These are phyloP conservation scores for Pseudomugil gertrudae DNA, from an alignment of 2,797 vertebrate genomes.

Conservation along the genomic window DNA sequence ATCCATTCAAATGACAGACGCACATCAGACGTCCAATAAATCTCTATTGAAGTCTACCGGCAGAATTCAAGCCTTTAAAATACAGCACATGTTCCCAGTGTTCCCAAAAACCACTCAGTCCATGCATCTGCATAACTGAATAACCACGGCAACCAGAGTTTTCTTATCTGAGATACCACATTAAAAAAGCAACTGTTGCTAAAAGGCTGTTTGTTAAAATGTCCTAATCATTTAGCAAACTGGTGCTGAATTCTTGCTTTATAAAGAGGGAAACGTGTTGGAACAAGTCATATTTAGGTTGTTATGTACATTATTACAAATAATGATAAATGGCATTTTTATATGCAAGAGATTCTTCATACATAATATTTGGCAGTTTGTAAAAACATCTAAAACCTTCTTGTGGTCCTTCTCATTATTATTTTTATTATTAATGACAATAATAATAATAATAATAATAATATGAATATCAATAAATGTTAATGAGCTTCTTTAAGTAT, in stretches of 20 bases:
- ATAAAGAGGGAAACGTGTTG: neutral
- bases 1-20: conserved; percentile 12
- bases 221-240: conserved; percentile 26
- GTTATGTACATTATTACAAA: conserved; percentile 9
- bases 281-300: conserved; percentile 30
- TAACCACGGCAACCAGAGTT: conserved; percentile 29
- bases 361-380: neutral
- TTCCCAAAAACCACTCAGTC: conserved; percentile 21
- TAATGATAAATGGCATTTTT: conserved; percentile 16
- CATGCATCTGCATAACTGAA: conserved; percentile 7
- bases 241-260: conserved; percentile 9
- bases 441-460: too few species aligned
- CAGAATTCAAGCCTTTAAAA: conserved; percentile 10
- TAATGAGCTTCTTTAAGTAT: neutral
- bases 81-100: neutral
- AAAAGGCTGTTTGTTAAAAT: conserved; percentile 14
- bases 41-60: neutral
- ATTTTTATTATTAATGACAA: too few species aligned
- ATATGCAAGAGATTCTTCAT: neutral
- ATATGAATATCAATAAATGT: neutral
- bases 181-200: conserved; percentile 14
- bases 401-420: too few species aligned
- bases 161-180: conserved; percentile 24
- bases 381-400: neutral
- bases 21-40: neutral